phyloP scores from a whole-genome alignment of 2,888 invertebrate species.

The Orchestes rusci region DNA sequence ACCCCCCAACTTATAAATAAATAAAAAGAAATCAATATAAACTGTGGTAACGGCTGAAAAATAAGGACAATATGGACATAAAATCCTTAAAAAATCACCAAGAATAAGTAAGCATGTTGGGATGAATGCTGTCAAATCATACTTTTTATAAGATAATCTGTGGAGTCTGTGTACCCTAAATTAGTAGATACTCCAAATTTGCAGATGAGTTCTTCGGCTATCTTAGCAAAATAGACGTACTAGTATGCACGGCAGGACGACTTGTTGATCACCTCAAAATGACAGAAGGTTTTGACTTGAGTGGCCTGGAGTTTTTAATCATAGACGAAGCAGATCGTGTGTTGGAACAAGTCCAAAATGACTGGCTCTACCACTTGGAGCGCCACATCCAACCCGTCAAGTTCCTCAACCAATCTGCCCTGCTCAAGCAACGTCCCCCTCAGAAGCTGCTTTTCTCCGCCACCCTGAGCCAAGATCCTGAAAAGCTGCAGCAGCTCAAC shows the following conservation, averaged over 20 bases:
- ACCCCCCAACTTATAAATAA: too few species aligned
- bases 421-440: constrained; percentile 39
- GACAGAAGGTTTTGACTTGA: constrained; percentile 70
- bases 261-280: constrained; percentile 85
- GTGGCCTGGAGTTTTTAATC: constrained; percentile 68
- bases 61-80: too few species aligned
- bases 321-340: constrained; percentile 98
- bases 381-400: constrained; percentile 47
- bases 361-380: constrained; percentile 82
- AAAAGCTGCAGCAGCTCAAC: constrained; percentile 81
- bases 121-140: too few species aligned
- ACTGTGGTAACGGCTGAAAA: too few species aligned
- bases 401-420: constrained; percentile 34
- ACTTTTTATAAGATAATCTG: too few species aligned
- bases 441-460: constrained; percentile 97
- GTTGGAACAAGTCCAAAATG: constrained; percentile 84
- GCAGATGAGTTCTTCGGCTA: constrained; percentile 52
- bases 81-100: too few species aligned
- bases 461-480: constrained; percentile 93
- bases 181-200: too few species aligned
- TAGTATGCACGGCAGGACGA: constrained; percentile 90
- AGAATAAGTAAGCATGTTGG: too few species aligned
- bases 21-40: too few species aligned
- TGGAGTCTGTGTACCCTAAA: too few species aligned
- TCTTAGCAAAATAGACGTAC: constrained; percentile 66